These are phyloP conservation scores for Saccopteryx bilineata DNA, from an alignment of 2,113 vertebrate genomes.

Conservation along the genomic window DNA sequence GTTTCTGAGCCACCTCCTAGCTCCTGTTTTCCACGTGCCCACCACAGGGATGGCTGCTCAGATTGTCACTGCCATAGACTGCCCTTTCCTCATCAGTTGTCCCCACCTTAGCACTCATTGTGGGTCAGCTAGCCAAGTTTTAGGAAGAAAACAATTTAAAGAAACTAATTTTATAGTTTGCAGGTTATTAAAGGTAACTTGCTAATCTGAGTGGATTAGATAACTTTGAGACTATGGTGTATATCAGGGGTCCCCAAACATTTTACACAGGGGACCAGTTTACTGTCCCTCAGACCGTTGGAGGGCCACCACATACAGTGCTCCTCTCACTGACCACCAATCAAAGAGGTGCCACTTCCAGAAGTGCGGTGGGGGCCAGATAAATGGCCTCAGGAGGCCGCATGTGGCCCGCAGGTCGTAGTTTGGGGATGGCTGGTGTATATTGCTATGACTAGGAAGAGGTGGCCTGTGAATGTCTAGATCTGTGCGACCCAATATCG, in stretches of 20 bases:
- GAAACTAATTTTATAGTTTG: background rate
- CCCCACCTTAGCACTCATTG: background rate
- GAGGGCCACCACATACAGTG: too few relatives aligned
- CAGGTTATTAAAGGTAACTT: slow-evolving; percentile 2
- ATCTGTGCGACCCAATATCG: background rate
- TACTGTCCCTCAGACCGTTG: too few relatives aligned
- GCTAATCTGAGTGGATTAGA: background rate
- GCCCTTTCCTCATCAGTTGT: background rate
- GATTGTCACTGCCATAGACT: background rate
- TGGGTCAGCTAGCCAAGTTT: background rate
- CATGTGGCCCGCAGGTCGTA: too few relatives aligned
- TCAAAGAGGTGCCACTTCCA: too few relatives aligned
- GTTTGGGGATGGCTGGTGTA: too few relatives aligned
- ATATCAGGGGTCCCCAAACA: background rate
- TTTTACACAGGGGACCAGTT: too few relatives aligned
- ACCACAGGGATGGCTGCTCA: background rate
- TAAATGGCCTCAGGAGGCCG: too few relatives aligned
- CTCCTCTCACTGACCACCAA: too few relatives aligned
- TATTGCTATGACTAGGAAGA: background rate
- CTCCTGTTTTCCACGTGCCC: background rate
- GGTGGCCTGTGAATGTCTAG: background rate
- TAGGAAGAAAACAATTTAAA: background rate
- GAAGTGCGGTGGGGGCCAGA: too few relatives aligned
- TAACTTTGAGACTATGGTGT: background rate
- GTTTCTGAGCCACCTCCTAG: background rate